Percentiles rank a stretch among this genome's conserved stretches.
Evolutionary conservation across 2,113 vertebrate genomes (phyloP).

Genomic region (Rutilus rutilus): DNA sequence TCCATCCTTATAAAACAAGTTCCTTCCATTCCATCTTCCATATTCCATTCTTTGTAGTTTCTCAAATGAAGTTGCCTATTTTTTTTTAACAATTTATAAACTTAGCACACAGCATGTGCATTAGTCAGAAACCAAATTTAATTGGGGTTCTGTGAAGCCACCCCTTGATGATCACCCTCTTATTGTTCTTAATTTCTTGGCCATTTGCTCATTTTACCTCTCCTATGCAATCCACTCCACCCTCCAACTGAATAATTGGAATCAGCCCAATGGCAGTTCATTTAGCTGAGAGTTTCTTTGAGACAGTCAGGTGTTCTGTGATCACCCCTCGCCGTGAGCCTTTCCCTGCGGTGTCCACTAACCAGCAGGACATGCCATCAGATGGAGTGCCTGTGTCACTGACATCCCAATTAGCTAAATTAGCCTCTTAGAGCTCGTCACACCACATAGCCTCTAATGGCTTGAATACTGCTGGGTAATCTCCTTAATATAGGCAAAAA

Average conservation of each 20-base stretch:
- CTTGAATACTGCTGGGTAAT: constrained; percentile 40
- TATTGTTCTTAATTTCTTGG: constrained; percentile 34
- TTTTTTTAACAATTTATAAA: neutral
- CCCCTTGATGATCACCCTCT: constrained; percentile 12
- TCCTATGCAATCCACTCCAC: constrained; percentile 26
- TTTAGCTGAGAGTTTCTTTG: constrained; percentile 72
- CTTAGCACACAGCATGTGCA: neutral
- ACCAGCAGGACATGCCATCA: constrained; percentile 68
- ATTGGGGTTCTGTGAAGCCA: constrained; percentile 17
- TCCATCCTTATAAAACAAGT: neutral
- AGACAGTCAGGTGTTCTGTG: constrained; percentile 68
- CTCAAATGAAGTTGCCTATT: neutral
- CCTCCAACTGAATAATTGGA: constrained; percentile 51
- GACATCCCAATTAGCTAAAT: constrained; percentile 78
- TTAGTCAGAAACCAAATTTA: constrained; percentile 4
- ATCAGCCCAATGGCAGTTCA: constrained; percentile 73
- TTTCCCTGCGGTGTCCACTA: constrained; percentile 62
- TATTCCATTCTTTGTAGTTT: neutral
- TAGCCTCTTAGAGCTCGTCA: constrained; percentile 61
- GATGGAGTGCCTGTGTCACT: constrained; percentile 65
- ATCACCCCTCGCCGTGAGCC: constrained; percentile 67
- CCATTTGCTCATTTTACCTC: constrained; percentile 9
- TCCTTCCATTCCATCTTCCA: neutral
- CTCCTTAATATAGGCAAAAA: constrained; percentile 34
- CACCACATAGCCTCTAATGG: constrained; percentile 46